Evolutionary conservation across 2,888 invertebrate species (phyloP), one percentile per base, ranked within the genome.

Genomic region (Cosmorhoe ocellata): DNA sequence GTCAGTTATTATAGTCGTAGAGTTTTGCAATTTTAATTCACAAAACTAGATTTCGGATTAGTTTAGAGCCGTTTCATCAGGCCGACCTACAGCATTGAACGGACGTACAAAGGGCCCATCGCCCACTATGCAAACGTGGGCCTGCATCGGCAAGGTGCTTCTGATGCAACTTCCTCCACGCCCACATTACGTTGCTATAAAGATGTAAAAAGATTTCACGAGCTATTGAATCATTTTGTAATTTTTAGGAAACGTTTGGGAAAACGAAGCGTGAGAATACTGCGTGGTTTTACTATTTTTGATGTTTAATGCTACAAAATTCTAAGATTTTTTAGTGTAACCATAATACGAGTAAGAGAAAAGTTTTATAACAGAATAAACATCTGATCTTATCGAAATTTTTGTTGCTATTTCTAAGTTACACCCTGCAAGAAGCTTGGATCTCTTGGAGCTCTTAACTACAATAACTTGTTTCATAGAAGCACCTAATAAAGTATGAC

Each of bases 151-250:
- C 64, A 69, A 76, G 77, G 71, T 74, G 74, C 66, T 71, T 69
- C 67, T 85, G 82, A 77, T 78, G 85, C 84, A 84, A 85, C 81
- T 76, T 84, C 84, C 84, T 81, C 65, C 58, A 72, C 79, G 71
- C 81, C 79, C 78, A 82, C 81, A 51, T 59, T 43, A 33, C 58
- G 68, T 63, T 67, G 65, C 61, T 49, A 64, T 69, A 74, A 76
- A 71, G 31, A 14, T 40, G 32, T 46, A 33, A 71, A 71, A 68
- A 63, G 69, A 42, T 50, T 45, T 43, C 45, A 53, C 49, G 24
- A 46, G 7, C 42, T 27, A 42, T 47, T 43, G 26, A 47, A 47
- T 42, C 26, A 31, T 43, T 32, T 31, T 36, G 43, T 42, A 38
- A 38, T 40, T 47, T 52, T 41, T 39, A 6, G 32, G 10, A 39